phyloP scores from a whole-genome alignment of 2,113 vertebrate genomes.

The Oncorhynchus tshawytscha region DNA sequence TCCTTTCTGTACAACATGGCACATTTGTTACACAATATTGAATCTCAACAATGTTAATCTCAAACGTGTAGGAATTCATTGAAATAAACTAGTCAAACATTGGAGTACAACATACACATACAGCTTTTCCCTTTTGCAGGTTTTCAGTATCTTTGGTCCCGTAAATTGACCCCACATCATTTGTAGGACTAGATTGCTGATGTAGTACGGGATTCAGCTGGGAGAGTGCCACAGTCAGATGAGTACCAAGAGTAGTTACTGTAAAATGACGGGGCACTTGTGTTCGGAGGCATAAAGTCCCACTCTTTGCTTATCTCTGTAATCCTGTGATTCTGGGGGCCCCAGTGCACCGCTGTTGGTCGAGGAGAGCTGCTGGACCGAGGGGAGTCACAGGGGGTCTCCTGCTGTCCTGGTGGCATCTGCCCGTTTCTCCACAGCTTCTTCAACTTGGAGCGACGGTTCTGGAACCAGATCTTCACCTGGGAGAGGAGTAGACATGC shows the following conservation, averaged over 20 bases:
- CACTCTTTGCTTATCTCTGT: background rate
- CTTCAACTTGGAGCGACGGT: constrained; percentile 90
- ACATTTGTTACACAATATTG: too few species aligned
- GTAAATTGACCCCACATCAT: too few species aligned
- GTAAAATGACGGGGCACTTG: background rate
- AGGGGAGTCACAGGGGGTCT: constrained; percentile 86
- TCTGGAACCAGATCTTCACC: constrained; percentile 94
- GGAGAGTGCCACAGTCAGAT: too few species aligned
- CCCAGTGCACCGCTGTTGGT: constrained; percentile 82
- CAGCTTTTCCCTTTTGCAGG: too few species aligned
- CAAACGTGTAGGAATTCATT: too few species aligned
- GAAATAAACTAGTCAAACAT: too few species aligned
- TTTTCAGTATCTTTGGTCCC: too few species aligned
- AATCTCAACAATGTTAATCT: too few species aligned
- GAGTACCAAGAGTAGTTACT: background rate
- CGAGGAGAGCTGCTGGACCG: constrained; percentile 87
- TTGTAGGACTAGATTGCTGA: too few species aligned
- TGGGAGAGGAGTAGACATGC: constrained; percentile 29
- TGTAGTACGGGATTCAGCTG: too few species aligned
- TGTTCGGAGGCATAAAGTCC: background rate
- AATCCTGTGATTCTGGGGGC: constrained; percentile 72
- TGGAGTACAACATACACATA: too few species aligned
- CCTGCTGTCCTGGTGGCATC: constrained; percentile 85
- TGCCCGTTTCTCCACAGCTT: constrained; percentile 91
- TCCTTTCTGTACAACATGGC: too few species aligned